These are phyloP conservation scores for Mallotus villosus DNA, from an alignment of 2,797 vertebrate genomes.

Conservation along the genomic window DNA sequence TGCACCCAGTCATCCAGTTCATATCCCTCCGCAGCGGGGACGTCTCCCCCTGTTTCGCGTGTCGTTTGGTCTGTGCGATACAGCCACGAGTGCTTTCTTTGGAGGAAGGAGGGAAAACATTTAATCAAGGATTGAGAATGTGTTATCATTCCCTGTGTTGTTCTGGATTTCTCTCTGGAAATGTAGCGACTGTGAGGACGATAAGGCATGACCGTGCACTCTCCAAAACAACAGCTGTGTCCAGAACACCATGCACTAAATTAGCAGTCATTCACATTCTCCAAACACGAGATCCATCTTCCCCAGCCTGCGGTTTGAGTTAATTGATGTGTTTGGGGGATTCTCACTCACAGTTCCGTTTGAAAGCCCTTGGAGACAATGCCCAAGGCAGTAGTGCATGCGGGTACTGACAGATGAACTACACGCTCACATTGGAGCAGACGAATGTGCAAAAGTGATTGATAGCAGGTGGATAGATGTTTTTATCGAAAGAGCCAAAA, in stretches of 20 bases:
- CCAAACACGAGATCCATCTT: not conserved
- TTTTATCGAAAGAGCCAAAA: not conserved
- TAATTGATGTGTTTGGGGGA: not conserved
- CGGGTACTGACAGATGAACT: not conserved
- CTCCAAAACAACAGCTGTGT: conserved; percentile 19
- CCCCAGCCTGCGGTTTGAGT: not conserved
- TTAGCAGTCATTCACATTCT: conserved; percentile 11
- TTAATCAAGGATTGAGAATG: conserved; percentile 1
- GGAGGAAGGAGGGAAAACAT: not conserved
- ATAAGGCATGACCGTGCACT: not conserved
- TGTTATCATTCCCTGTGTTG: not conserved
- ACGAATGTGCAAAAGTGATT: not conserved
- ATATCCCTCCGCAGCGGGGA: not conserved
- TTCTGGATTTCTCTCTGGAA: conserved; percentile 14
- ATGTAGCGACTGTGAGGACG: conserved; percentile 13
- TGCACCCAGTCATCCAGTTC: not conserved
- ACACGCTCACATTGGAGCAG: not conserved
- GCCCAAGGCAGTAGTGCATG: not conserved
- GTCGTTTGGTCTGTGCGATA: not conserved
- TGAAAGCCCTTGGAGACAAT: not conserved
- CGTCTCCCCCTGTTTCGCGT: not conserved
- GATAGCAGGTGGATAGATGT: not conserved
- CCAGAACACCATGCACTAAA: conserved; percentile 22
- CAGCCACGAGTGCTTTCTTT: not conserved
- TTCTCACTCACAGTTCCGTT: not conserved